phyloP scores from a whole-genome alignment of 2,888 invertebrate species.

The Heterodera filipjevi region DNA sequence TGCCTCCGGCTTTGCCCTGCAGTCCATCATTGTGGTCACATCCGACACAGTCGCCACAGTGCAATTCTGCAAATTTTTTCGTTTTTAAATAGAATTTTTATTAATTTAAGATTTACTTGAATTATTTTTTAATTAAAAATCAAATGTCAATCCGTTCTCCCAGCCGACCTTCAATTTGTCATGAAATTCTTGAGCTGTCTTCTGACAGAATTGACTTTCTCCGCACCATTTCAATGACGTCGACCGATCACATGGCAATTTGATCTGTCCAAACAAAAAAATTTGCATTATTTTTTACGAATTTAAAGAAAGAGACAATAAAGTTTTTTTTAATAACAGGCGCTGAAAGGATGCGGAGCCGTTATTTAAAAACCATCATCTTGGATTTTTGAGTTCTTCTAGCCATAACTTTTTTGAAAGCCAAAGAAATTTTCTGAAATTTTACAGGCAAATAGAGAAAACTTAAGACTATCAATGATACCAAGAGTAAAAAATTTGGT shows the following conservation, averaged over 20 bases:
- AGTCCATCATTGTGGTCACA: conserved; percentile 82
- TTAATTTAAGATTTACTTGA: neutral
- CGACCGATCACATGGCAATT: conserved; percentile 23
- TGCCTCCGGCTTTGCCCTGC: conserved; percentile 84
- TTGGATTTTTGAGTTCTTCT: too few relatives aligned
- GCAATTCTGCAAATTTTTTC: conserved; percentile 37
- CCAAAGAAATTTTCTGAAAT: too few relatives aligned
- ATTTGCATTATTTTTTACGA: neutral
- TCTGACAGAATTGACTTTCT: conserved; percentile 89
- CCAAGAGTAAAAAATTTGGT: too few relatives aligned
- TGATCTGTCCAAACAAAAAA: conserved; percentile 29
- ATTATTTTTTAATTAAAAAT: too few relatives aligned
- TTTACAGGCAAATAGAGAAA: too few relatives aligned
- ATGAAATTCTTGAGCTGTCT: conserved; percentile 88
- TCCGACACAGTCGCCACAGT: conserved; percentile 66
- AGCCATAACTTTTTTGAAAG: too few relatives aligned
- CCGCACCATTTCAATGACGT: conserved; percentile 85
- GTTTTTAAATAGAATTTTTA: neutral
- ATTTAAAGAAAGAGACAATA: neutral
- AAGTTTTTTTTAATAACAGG: too few relatives aligned
- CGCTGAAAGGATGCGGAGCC: too few relatives aligned
- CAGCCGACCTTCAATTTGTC: conserved; percentile 80
- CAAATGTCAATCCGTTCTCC: too few relatives aligned
- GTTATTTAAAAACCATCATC: too few relatives aligned
- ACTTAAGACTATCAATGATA: too few relatives aligned